Evolutionary conservation across 2,113 vertebrate species (phyloP), one percentile per base, ranked within the genome.

Genomic region (Nibea coibor): DNA sequence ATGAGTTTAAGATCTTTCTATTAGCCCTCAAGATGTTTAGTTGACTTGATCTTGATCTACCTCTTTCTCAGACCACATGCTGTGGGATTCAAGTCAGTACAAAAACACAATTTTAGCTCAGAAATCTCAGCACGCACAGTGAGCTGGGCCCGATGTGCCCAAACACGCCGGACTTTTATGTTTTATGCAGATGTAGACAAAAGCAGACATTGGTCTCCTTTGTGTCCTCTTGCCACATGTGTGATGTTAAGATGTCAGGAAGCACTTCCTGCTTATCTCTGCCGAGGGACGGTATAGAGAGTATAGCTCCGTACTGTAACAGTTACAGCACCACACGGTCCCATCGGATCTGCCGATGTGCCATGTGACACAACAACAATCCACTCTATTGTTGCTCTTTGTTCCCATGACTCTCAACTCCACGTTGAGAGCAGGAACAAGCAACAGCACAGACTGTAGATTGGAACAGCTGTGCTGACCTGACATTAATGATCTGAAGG

Each of bases 351-450:
- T 48, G 59, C 81, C 47, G 50, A 69, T 54, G 86, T 3, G 19
- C 67, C 88, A 83, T 2, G 68, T 88, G 85, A 78, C 86, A 80
- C 67, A 67, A 28, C 11, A 79, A 87, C 89, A 87, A 83, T 80
- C 53, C n/a, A 0, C 64, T 45, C 80, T 51, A 53, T 89, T 91
- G 91, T 89, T 74, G 72, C 65, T 66, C 59, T 72, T 66, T 63
- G 75, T 72, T 82, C 67, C 71, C 43, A 42, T 35, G 66, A 15
- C 62, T 61, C 45, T 65, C 43, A 3, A 0, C 58, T 39, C 45
- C 48, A 47, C 70, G 59, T 26, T 53, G 24, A 78, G 64, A 68
- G 31, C 1, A 7, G 16, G 16, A 82, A 63, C 57, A 74, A 42
- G 53, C 47, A n/a, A 65, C 54, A 57, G 59, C 51, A 64, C 12